A percentile compares a stretch with the other conserved stretches of the same genome.
phyloP scores from a whole-genome alignment of 2,888 invertebrate genomes.

The Notocelia uddmanniana region DNA sequence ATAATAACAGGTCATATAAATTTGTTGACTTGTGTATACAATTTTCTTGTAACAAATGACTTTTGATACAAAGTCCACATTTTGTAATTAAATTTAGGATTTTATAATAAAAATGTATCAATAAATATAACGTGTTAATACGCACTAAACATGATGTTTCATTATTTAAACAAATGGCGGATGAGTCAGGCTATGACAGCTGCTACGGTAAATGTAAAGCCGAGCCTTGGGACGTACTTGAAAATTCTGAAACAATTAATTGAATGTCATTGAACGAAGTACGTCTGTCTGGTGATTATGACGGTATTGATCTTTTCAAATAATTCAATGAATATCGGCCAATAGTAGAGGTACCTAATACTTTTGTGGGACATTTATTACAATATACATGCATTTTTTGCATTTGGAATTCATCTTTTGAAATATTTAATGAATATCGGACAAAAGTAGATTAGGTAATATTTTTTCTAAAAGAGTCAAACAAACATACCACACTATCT shows the following conservation, averaged over 20 bases:
- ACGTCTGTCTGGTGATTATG: not conserved
- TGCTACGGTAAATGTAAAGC: not conserved
- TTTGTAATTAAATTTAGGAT: slow-evolving; percentile 55
- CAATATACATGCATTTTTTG: no score
- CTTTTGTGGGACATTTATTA: no score
- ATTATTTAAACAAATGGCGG: slow-evolving; percentile 45
- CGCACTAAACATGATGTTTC: slow-evolving; percentile 69
- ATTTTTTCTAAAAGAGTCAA: no score
- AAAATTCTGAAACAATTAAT: slow-evolving; percentile 36
- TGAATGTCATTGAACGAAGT: slow-evolving; percentile 6
- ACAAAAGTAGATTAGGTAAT: no score
- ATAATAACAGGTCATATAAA: slow-evolving; percentile 25
- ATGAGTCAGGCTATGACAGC: slow-evolving; percentile 25
- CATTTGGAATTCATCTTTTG: not conserved
- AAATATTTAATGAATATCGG: no score
- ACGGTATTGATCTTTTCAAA: not conserved
- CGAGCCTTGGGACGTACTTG: slow-evolving; percentile 39
- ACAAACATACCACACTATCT: no score
- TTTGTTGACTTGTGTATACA: slow-evolving; percentile 64
- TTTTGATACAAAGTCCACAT: slow-evolving; percentile 58
- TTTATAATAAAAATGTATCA: slow-evolving; percentile 68
- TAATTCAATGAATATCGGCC: no score
- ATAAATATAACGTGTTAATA: slow-evolving; percentile 79
- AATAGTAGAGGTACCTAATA: no score
- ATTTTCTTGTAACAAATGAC: slow-evolving; percentile 64